phyloP scores from a whole-genome alignment of 2,888 invertebrate species.

The Drosophila merina region DNA sequence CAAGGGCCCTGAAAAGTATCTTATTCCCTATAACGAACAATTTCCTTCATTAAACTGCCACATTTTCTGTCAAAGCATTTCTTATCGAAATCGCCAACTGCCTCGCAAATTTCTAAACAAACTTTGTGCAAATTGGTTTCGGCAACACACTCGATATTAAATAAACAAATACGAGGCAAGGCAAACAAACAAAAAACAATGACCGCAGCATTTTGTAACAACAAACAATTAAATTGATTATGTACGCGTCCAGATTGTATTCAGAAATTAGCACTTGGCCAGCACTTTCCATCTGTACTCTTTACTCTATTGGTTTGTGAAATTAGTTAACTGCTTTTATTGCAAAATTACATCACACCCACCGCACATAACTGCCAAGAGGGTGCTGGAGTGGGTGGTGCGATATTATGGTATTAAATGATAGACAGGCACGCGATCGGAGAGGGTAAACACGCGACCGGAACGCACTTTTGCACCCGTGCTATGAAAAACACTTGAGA shows the following conservation, averaged over 20 bases:
- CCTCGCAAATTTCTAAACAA: slow-evolving; percentile 48
- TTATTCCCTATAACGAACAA: not conserved
- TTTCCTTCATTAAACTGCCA: too few relatives aligned
- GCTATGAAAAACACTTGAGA: slow-evolving; percentile 32
- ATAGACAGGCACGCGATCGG: slow-evolving; percentile 61
- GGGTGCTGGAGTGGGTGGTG: slow-evolving; percentile 7
- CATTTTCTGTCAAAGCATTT: not conserved
- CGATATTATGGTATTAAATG: slow-evolving; percentile 34
- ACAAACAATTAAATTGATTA: slow-evolving; percentile 74
- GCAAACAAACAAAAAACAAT: slow-evolving; percentile 32
- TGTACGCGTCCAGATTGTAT: slow-evolving; percentile 48
- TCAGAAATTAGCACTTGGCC: slow-evolving; percentile 67
- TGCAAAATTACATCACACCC: slow-evolving; percentile 78
- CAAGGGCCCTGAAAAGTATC: not conserved
- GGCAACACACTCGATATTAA: slow-evolving; percentile 18
- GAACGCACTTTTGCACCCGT: slow-evolving; percentile 60
- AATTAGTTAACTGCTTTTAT: slow-evolving; percentile 75
- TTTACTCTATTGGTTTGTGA: slow-evolving; percentile 42
- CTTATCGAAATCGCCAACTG: slow-evolving; percentile 52
- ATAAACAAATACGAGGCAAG: slow-evolving; percentile 7
- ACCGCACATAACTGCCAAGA: slow-evolving; percentile 46
- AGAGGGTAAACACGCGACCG: slow-evolving; percentile 66
- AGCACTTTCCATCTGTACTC: slow-evolving; percentile 36
- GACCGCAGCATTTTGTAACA: slow-evolving; percentile 52
- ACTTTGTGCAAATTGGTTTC: slow-evolving; percentile 45